Base-by-base conservation (phyloP, 2,888 invertebrate species). In the Lasiommata megera region DNA sequence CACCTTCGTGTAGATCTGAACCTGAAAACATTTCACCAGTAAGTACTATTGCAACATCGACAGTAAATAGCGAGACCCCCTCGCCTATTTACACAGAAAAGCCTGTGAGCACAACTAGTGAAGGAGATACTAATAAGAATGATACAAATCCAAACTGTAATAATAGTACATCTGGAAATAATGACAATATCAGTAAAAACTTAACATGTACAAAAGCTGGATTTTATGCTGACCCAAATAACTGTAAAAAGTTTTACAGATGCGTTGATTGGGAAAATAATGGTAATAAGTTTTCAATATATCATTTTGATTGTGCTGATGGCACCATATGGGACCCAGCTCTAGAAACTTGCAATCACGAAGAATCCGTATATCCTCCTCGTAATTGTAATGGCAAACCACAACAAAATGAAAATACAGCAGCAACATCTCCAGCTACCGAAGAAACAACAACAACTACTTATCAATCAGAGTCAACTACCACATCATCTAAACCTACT, bases 251-350 rank as follows among this genome's bases (percentile, higher is more conserved):
- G 72, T 94, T 93, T 80, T 93, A 93, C 66, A 90, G 94, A 67
- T 94, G 94, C 74, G 93, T 93, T 7, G 92, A 93, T 72, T 92
- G 92, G 92, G 91, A 92, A 68, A 90, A 89, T 7, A 82, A 91
- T 62, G 92, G 91, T 0, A 72, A 91, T 72, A 72, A 78, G 61
- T 94, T 92, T 72, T 93, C 93, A 52, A 88, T 93, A 6, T 94
- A 92, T 73, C 89, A 93, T 70, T 95, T 94, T 73, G 92, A 92
- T 43, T 95, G 95, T 70, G 92, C 93, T 11, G 92, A 92, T 60
- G 94, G 94, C 29, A 95, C 95, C 0, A 94, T 95, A 64, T 95
- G 94, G 91, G 95, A 95, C 80, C 93, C 93, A 23, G 89, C 92
- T 47, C 74, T 94, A 50, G 92, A 92, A 63, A 93, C 93, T 1